Evolutionary conservation across 2,113 vertebrate genomes (phyloP), one percentile per base, ranked within the genome.

Genomic region (Fregata magnificens): DNA sequence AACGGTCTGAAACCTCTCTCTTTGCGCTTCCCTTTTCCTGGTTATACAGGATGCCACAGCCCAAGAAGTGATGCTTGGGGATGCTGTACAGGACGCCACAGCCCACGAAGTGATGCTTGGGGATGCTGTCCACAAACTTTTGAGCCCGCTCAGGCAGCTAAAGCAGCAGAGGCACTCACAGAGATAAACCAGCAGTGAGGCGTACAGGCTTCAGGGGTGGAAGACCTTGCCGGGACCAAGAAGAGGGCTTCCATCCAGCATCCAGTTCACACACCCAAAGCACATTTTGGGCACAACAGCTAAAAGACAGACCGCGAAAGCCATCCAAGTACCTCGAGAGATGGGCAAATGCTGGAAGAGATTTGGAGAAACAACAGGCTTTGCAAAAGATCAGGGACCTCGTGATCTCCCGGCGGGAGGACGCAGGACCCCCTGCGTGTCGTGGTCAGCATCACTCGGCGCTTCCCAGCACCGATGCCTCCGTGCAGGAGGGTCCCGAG

Each of bases 361-460:
- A 31, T 53, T n/a, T 47, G 45, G 36, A 49, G 15, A 65, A 71
- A 10, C 12, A 28, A 29, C 14, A 45, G 36, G 55, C 40, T 76
- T 50, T 70, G 56, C 32, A 45, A 49, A 85, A 71, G 34, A 28
- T 25, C 38, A 17, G 32, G 9, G 34, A 40, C 16, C 22, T 69
- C 34, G 4, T 14, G 11, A 29, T 12, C 4, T 91, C 25, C 36
- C 2, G 2, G 32, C 4, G 36, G 32, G 32, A 52, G 45, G 69
- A 47, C 2, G 1, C 44, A 28, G 36, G 28, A 25, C 12, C 5
- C 17, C 3, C 26, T 15, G 45, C 3, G 1, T 29, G 38, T 16
- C 3, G 0, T 34, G n/a, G 20, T 20, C 55, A 42, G 47, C 20
- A 25, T 45, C 53, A 5, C 45, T 26, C 6, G 0, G 13, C 0